Conservation (phyloP, 2,888 invertebrate species). For the Dinocampus coccinellae region DNA sequence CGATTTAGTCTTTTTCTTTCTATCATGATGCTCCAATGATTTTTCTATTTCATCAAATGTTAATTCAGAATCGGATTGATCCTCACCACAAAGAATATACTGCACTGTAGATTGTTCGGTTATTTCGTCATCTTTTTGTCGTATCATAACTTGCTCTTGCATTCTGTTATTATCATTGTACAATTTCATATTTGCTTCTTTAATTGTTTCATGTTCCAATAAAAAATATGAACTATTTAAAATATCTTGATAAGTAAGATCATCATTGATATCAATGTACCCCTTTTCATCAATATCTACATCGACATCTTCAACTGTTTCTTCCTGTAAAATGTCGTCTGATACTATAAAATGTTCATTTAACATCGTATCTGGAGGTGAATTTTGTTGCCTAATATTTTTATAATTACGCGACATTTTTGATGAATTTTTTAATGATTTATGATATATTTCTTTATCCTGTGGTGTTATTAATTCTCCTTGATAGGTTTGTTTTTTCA, state of each 20-base stretch:
- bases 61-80: constrained; percentile 61
- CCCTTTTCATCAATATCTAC: background rate
- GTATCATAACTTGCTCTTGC: background rate
- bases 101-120: constrained; percentile 64
- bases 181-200: background rate
- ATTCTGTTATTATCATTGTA: too few relatives aligned
- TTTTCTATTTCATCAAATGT: constrained; percentile 64
- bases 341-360: background rate
- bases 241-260: constrained; percentile 10
- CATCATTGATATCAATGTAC: background rate
- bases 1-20: background rate
- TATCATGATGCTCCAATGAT: constrained; percentile 52
- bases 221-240: background rate
- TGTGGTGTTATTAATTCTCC: background rate
- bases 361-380: background rate
- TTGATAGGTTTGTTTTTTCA: constrained; percentile 53
- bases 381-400: background rate
- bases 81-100: constrained; percentile 59
- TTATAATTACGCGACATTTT: background rate
- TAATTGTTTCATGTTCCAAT: background rate
- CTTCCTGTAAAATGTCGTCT: background rate
- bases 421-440: background rate
- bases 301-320: background rate
- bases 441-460: background rate
- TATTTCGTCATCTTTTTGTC: constrained; percentile 50